phyloP scores from a whole-genome alignment of 1,140 invertebrate genomes.

The Sycophaga agraensis region DNA sequence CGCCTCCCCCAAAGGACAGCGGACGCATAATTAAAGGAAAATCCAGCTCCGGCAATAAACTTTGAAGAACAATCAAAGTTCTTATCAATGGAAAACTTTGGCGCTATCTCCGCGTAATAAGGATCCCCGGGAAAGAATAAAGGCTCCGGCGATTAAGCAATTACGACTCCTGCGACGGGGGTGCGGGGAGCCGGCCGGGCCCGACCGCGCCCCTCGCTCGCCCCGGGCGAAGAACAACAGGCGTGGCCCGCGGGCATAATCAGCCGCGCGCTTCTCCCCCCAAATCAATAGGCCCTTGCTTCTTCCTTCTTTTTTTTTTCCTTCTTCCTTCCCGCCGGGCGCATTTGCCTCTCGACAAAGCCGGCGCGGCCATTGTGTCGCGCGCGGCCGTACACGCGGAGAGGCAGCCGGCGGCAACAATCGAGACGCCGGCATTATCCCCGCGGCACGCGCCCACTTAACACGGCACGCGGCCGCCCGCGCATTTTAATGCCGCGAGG shows the following conservation, averaged over 20 bases:
- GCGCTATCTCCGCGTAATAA: too few species aligned
- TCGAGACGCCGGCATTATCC: slow-evolving; percentile 14
- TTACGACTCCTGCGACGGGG: too few species aligned
- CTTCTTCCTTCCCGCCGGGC: neutral
- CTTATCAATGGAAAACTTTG: too few species aligned
- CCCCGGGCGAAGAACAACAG: neutral
- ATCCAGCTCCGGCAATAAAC: too few species aligned
- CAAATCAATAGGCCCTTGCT: neutral
- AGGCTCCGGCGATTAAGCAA: too few species aligned
- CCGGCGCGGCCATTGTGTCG: neutral
- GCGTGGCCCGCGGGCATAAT: slow-evolving; percentile 8
- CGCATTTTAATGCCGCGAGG: too few species aligned
- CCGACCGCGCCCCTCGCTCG: neutral
- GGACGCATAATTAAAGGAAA: too few species aligned
- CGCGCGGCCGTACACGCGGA: too few species aligned
- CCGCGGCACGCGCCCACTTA: slow-evolving; percentile 40
- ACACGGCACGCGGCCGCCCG: slow-evolving; percentile 36
- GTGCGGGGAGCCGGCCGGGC: too few species aligned
- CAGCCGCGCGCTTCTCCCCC: neutral
- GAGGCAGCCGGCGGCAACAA: neutral
- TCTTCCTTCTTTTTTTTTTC: neutral
- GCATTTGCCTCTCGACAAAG: slow-evolving; percentile 2
- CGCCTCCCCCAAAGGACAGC: too few species aligned
- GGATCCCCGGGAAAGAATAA: too few species aligned
- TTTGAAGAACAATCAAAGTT: too few species aligned